Base-by-base conservation (phyloP, 1,140 invertebrate genomes). In the Anthonomus grandis region DNA sequence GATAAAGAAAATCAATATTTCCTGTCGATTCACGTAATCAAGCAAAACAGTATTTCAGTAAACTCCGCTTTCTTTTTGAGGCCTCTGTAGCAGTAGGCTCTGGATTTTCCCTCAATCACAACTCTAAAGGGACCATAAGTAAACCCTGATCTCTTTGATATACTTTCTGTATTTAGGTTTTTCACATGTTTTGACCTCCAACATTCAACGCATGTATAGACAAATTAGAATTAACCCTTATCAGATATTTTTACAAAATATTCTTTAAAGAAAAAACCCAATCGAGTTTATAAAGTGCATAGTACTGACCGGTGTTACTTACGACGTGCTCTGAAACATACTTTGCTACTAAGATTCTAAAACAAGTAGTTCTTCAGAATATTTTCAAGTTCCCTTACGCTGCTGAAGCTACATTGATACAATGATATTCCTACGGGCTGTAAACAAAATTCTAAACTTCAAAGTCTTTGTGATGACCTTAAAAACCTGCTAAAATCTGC, bases 1-100 rank as follows among this genome's bases (percentile, higher is more conserved):
- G 9, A 17, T 46, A 17, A 17, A 24, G 21, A 46, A 24, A 46
- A 46, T 23, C 19, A 46, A 23, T 46, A 46, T 27, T 46, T 46
- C 18, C 18, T 46, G 19, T 22, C 44, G 12, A 17, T 22, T 17
- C 21, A 22, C 17, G n/a, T 46, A 17, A 39, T 39, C 9, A 39
- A 39, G 38, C 10, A 34, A 1, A 34, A 38, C 17, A 65, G 47
- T 64, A 24, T 41, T 24, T 66, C 54, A 64, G 78, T 60, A 62
- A 65, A 49, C 38, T 68, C 15, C 38, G 66, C 19, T 59, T 59
- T 1, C 61, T 66, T 12, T 73, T 74, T 46, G 71, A 74, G 42
- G 70, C 63, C 0, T 73, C 70, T 2, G 54, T 61, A 55, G n/a
- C 57, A 57, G 4, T 53, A 42, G 24, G 65, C 68, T 18, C 66